These are phyloP conservation scores for Pogonomyrmex californicus DNA, from an alignment of 1,140 invertebrate species.

Conservation along the genomic window DNA sequence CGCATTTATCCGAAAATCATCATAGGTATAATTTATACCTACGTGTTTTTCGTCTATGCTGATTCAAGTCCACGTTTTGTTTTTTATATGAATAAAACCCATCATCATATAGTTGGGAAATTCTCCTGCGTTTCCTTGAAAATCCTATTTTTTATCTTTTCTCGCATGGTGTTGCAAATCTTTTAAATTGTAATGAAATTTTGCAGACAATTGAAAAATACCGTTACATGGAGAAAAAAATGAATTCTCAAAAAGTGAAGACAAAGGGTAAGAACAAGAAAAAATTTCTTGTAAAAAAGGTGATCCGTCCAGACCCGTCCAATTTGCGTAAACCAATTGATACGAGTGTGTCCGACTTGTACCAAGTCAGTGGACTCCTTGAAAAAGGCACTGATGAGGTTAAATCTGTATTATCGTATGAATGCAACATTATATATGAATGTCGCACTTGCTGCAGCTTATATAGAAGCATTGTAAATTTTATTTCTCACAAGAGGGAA, in stretches of 20 bases:
- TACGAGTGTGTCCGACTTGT: conserved; percentile 89
- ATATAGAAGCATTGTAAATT: conserved; percentile 94
- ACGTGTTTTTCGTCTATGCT: not conserved
- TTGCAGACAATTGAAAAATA: not conserved
- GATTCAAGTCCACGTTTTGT: not conserved
- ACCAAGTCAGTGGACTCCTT: conserved; percentile 85
- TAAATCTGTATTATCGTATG: conserved; percentile 90
- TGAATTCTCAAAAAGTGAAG: conserved; percentile 49
- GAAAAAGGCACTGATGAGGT: conserved; percentile 87
- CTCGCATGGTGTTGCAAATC: not conserved
- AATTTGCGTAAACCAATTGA: conserved; percentile 89
- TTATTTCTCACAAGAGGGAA: conserved; percentile 93
- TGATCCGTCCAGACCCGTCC: conserved; percentile 86
- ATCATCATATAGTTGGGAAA: not conserved
- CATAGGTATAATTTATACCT: not conserved
- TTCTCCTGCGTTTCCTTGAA: not conserved
- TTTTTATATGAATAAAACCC: not conserved
- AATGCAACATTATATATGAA: conserved; percentile 95
- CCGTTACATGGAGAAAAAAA: not conserved
- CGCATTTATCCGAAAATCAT: not conserved
- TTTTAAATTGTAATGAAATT: not conserved
- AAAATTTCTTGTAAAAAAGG: conserved; percentile 40
- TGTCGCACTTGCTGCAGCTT: conserved; percentile 94
- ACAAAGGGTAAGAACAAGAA: conserved; percentile 39
- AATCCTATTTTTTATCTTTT: not conserved